Percentiles rank a stretch among this genome's conserved stretches.
phyloP scores from a whole-genome alignment of 2,888 invertebrate species.

The Pterostichus madidus region DNA sequence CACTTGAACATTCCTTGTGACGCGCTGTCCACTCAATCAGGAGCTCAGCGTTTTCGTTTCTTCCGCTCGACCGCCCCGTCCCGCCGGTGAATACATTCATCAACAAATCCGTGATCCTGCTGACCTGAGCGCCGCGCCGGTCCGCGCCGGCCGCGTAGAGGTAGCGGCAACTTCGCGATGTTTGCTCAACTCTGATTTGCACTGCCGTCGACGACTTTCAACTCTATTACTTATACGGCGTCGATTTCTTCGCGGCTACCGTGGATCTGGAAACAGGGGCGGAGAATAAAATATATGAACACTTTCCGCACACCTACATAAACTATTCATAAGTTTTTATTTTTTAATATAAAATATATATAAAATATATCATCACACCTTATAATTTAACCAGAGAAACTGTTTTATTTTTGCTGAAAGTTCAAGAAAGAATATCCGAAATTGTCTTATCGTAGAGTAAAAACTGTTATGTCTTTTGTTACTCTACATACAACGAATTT shows the following conservation, averaged over 20 bases:
- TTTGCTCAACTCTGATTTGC: conserved; percentile 45
- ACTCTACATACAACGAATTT: too few species aligned
- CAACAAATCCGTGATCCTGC: conserved; percentile 59
- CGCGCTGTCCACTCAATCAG: conserved; percentile 33
- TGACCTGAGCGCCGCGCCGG: conserved; percentile 56
- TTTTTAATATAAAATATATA: too few species aligned
- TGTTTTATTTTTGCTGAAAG: too few species aligned
- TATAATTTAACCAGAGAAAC: too few species aligned
- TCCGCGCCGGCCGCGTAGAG: background rate
- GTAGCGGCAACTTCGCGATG: conserved; percentile 27
- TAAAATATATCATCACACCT: too few species aligned
- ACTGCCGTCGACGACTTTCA: conserved; percentile 47
- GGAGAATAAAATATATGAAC: background rate
- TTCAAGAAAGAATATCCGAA: too few species aligned
- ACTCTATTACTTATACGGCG: conserved; percentile 37
- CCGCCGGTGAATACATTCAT: conserved; percentile 63
- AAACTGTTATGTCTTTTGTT: too few species aligned
- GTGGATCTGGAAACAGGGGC: background rate
- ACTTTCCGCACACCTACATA: background rate
- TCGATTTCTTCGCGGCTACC: background rate
- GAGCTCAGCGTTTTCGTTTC: conserved; percentile 29
- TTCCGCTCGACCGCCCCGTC: conserved; percentile 48
- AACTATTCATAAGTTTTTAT: too few species aligned
- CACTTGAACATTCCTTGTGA: conserved; percentile 8
- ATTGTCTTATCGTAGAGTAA: too few species aligned